Percentiles rank a stretch among this genome's conserved stretches.
Evolutionary conservation across 2,888 invertebrate genomes (phyloP).

Genomic region (Ochropacha duplaris): DNA sequence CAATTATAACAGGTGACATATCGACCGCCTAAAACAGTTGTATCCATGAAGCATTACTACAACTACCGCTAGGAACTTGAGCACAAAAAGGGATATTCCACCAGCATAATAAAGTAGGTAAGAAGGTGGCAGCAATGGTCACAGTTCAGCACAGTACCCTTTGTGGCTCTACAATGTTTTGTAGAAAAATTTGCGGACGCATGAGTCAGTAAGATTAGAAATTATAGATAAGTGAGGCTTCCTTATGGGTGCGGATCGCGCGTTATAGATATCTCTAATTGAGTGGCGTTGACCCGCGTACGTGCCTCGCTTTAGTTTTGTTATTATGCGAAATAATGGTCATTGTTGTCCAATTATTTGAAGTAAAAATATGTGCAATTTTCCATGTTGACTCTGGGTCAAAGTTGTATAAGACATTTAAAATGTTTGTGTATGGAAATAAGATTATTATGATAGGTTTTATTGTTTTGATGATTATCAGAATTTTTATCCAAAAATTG

Average conservation of each 20-base stretch:
- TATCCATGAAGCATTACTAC: neutral
- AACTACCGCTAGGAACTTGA: slow-evolving; percentile 8
- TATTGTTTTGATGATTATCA: neutral
- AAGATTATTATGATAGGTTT: neutral
- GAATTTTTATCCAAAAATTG: too few relatives aligned
- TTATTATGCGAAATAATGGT: slow-evolving; percentile 35
- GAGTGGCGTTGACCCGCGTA: slow-evolving; percentile 45
- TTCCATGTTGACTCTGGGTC: slow-evolving; percentile 6
- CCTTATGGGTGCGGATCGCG: slow-evolving; percentile 69
- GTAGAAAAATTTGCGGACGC: slow-evolving; percentile 59
- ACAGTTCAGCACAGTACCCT: slow-evolving; percentile 33
- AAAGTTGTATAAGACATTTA: neutral
- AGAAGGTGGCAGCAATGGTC: slow-evolving; percentile 30
- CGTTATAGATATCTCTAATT: slow-evolving; percentile 68
- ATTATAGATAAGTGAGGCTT: slow-evolving; percentile 66
- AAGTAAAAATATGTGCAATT: slow-evolving; percentile 27
- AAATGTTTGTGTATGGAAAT: neutral
- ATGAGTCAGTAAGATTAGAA: slow-evolving; percentile 71
- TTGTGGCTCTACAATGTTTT: slow-evolving; percentile 28
- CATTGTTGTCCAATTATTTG: slow-evolving; percentile 37
- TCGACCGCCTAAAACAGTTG: neutral
- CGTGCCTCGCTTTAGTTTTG: slow-evolving; percentile 62
- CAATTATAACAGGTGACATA: neutral
- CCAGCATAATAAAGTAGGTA: slow-evolving; percentile 8
- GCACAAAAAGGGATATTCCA: slow-evolving; percentile 23